A percentile compares a stretch with the other conserved stretches of the same genome.
These are phyloP conservation scores for Willowsia nigromaculata DNA, from an alignment of 2,888 invertebrate species.

Conservation along the genomic window DNA sequence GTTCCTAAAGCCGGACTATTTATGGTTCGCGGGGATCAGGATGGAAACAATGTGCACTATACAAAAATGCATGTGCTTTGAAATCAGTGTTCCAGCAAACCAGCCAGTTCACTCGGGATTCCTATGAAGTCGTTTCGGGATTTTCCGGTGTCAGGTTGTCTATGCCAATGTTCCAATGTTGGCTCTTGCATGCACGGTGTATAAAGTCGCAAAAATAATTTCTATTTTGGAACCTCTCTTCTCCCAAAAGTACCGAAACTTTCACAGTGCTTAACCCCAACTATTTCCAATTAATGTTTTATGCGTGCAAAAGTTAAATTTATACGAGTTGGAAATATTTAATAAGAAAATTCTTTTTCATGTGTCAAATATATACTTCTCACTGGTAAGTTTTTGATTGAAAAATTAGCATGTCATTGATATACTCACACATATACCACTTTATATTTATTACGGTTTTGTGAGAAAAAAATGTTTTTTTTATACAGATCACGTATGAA, in stretches of 20 bases:
- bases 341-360: too few relatives aligned
- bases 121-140: conserved; percentile 45
- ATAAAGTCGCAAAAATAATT: conserved; percentile 48
- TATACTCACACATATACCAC: not conserved
- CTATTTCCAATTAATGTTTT: not conserved
- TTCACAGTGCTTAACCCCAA: not conserved
- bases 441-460: not conserved
- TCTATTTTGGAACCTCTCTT: conserved; percentile 65
- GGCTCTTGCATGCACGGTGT: conserved; percentile 29
- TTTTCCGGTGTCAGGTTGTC: conserved; percentile 44
- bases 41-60: conserved; percentile 34
- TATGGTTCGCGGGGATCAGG: conserved; percentile 53
- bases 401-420: not conserved
- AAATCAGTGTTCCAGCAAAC: not conserved
- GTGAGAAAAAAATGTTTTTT: not conserved
- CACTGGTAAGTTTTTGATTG: not conserved
- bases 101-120: conserved; percentile 4
- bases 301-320: not conserved
- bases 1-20: conserved; percentile 54
- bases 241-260: not conserved
- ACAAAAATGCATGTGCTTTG: conserved; percentile 52
- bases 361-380: not conserved
- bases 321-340: not conserved
- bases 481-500: not conserved
- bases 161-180: conserved; percentile 43